These are phyloP conservation scores for Anas platyrhynchos DNA, from an alignment of 2,113 vertebrate species.

Conservation along the genomic window DNA sequence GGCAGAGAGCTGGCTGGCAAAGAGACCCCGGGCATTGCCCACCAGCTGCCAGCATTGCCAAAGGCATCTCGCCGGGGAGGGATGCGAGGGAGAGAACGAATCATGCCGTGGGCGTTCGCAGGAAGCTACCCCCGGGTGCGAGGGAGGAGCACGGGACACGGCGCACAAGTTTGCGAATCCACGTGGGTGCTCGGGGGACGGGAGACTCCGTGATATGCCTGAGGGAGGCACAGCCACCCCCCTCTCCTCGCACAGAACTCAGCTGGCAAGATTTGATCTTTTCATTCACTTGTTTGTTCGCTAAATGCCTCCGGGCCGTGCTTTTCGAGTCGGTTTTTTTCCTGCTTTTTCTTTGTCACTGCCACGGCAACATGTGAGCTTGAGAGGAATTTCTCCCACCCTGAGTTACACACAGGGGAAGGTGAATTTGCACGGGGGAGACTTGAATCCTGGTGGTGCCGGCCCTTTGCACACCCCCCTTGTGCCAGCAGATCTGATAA, in stretches of 20 bases:
- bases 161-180: not conserved
- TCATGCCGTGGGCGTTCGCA: not conserved
- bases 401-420: not conserved
- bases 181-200: not conserved
- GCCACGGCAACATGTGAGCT: not conserved
- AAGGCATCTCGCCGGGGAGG: not conserved
- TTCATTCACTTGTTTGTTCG: not conserved
- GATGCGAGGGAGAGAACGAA: not conserved
- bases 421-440: not conserved
- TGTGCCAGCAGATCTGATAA: not conserved
- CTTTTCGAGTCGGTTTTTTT: not conserved
- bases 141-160: slow-evolving; percentile 34
- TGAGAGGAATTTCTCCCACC: not conserved
- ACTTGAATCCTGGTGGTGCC: not conserved
- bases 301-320: not conserved
- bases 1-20: not conserved
- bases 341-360: not conserved
- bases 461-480: not conserved
- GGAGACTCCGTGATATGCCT: slow-evolving; percentile 5
- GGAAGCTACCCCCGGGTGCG: slow-evolving; percentile 14
- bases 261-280: not conserved
- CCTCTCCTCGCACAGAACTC: not conserved
- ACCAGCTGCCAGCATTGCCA: slow-evolving; percentile 1
- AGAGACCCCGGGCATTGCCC: not conserved
- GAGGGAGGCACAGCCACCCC: not conserved